Evolutionary conservation across 2,113 vertebrate species (phyloP).

Genomic region (Corvus cornix): DNA sequence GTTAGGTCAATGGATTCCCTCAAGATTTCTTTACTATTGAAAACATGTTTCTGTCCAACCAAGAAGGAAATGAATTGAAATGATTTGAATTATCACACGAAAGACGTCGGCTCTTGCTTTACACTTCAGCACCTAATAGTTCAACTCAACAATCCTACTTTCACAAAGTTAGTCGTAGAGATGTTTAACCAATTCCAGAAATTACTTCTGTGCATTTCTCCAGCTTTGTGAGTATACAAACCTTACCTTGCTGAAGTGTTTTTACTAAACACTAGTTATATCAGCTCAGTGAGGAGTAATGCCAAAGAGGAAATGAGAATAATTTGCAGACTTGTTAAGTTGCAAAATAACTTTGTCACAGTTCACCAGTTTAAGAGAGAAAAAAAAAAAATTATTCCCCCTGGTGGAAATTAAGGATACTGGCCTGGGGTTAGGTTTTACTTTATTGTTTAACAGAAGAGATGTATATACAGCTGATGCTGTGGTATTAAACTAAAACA

Average conservation of each 20-base stretch:
- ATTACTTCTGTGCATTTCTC: background rate
- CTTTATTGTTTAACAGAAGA: background rate
- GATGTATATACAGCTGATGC: background rate
- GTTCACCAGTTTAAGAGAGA: background rate
- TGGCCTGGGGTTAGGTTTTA: background rate
- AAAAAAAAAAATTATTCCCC: background rate
- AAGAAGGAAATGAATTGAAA: slow-evolving; percentile 76
- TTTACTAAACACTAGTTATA: slow-evolving; percentile 10
- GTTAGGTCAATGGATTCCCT: slow-evolving; percentile 76
- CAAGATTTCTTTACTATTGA: slow-evolving; percentile 72
- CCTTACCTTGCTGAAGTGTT: slow-evolving; percentile 5
- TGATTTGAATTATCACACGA: slow-evolving; percentile 77
- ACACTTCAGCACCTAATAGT: slow-evolving; percentile 58
- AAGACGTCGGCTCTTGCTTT: slow-evolving; percentile 18
- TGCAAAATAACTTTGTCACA: slow-evolving; percentile 17
- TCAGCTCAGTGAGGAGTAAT: background rate
- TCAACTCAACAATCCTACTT: slow-evolving; percentile 48
- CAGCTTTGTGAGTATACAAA: background rate
- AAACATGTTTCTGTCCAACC: slow-evolving; percentile 73
- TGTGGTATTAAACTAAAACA: background rate
- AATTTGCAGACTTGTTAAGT: slow-evolving; percentile 40
- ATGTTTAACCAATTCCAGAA: slow-evolving; percentile 22
- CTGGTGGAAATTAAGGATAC: background rate
- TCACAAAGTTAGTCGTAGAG: slow-evolving; percentile 32
- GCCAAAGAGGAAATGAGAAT: slow-evolving; percentile 38